Percentiles rank a stretch among this genome's conserved stretches.
Evolutionary conservation across 2,113 vertebrate genomes (phyloP).

Genomic region (Dolichotis patagonum): DNA sequence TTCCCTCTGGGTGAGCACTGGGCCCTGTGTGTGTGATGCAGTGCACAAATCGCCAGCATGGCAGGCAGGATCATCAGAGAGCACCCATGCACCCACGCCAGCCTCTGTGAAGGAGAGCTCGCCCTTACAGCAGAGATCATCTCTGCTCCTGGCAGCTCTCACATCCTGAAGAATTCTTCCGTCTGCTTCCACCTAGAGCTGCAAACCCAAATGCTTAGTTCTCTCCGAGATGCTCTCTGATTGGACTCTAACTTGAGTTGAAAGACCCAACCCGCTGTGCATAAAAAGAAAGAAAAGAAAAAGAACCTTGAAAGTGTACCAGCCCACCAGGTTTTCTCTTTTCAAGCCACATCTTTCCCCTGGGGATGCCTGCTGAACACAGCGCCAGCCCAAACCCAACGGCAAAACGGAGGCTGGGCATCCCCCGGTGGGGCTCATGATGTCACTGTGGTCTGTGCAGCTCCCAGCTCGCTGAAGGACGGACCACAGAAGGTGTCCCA

Average conservation of each 20-base stretch:
- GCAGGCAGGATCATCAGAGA: accelerated
- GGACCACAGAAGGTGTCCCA: not conserved
- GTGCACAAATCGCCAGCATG: accelerated
- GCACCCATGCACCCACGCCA: accelerated
- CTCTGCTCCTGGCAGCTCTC: not conserved
- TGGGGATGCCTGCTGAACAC: not conserved
- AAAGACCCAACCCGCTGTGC: not conserved
- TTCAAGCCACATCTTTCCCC: not conserved
- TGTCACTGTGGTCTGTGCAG: not conserved
- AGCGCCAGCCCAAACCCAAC: accelerated
- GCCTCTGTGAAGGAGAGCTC: accelerated
- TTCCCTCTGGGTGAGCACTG: not conserved
- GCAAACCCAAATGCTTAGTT: not conserved
- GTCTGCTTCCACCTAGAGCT: not conserved
- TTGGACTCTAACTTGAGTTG: not conserved
- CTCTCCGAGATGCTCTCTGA: not conserved
- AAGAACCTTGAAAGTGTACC: not conserved
- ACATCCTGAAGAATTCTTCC: accelerated
- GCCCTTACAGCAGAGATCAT: no score
- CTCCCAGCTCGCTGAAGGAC: not conserved
- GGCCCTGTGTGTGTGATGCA: accelerated
- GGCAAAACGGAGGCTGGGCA: accelerated
- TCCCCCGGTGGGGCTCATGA: not conserved
- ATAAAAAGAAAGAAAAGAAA: not conserved
- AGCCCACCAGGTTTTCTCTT: not conserved